Percentiles rank a stretch among this genome's conserved stretches.
These are phyloP conservation scores for Euphonia xanthogaster DNA, from an alignment of 2,797 vertebrate species.

Conservation along the genomic window DNA sequence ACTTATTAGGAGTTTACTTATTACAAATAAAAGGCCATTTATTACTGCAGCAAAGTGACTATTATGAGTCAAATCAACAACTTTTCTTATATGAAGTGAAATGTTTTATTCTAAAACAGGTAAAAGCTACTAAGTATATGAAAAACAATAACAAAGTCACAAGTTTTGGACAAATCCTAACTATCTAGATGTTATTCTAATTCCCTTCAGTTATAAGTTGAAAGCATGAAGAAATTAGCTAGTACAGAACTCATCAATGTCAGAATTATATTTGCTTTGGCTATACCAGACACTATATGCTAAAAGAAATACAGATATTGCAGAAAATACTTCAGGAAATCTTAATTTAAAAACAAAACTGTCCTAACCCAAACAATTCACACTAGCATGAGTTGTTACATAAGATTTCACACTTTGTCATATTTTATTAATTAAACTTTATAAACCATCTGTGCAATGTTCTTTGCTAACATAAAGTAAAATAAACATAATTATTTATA, in stretches of 20 bases:
- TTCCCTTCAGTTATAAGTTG: background rate
- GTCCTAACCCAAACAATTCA: background rate
- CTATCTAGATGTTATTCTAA: background rate
- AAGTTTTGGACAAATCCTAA: background rate
- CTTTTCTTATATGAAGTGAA: background rate
- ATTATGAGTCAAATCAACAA: background rate
- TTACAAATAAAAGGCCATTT: background rate
- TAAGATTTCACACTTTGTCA: background rate
- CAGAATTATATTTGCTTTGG: background rate
- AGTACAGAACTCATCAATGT: background rate
- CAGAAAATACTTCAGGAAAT: background rate
- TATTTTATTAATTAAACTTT: conserved; percentile 31
- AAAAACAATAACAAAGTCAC: background rate
- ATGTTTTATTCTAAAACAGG: background rate
- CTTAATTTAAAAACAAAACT: background rate
- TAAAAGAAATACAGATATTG: background rate
- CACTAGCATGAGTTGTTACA: background rate
- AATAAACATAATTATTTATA: background rate
- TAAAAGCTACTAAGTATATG: background rate
- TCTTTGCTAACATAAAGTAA: background rate
- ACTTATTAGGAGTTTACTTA: background rate
- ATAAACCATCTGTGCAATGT: conserved; percentile 14
- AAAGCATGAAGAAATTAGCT: background rate
- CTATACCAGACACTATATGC: background rate
- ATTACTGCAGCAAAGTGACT: background rate